Conservation (phyloP, 2,888 invertebrate genomes). For the Tigriopus californicus region DNA sequence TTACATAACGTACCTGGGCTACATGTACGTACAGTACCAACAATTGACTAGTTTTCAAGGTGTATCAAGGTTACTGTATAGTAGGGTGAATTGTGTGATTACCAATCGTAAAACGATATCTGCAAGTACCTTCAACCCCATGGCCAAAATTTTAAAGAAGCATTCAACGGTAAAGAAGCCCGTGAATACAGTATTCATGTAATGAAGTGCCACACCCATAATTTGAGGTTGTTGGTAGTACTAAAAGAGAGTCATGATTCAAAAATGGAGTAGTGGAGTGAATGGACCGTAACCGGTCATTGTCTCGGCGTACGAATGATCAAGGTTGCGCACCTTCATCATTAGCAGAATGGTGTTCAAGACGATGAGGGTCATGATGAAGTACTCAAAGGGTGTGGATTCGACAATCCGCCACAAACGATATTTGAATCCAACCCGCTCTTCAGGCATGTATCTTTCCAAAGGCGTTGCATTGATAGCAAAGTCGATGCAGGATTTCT, state of each 20-base stretch:
- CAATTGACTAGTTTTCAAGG: too few species aligned
- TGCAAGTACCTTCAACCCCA: constrained; percentile 43
- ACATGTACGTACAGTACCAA: too few species aligned
- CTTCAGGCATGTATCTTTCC: constrained; percentile 98
- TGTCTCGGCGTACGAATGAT: too few species aligned
- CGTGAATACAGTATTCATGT: constrained; percentile 85
- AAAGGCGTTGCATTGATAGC: constrained; percentile 95
- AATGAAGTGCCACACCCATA: constrained; percentile 73
- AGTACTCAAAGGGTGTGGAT: constrained; percentile 97
- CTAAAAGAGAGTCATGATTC: constrained; percentile 33
- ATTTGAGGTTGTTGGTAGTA: constrained; percentile 77
- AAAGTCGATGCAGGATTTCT: constrained; percentile 99
- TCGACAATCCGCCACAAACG: constrained; percentile 97
- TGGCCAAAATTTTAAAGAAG: constrained; percentile 80
- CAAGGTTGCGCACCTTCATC: constrained; percentile 99
- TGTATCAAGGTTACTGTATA: too few species aligned
- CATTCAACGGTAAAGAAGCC: constrained; percentile 87
- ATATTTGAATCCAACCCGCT: constrained; percentile 90
- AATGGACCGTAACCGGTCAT: too few species aligned
- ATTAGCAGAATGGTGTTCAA: constrained; percentile 96
- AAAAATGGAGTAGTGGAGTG: background rate
- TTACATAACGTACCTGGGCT: too few species aligned
- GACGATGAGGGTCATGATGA: constrained; percentile 99
- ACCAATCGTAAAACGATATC: too few species aligned
- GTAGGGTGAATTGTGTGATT: too few species aligned